Evolutionary conservation across 2,888 invertebrate species (phyloP), one percentile per base, ranked within the genome.

Genomic region (Harpalus rufipes): DNA sequence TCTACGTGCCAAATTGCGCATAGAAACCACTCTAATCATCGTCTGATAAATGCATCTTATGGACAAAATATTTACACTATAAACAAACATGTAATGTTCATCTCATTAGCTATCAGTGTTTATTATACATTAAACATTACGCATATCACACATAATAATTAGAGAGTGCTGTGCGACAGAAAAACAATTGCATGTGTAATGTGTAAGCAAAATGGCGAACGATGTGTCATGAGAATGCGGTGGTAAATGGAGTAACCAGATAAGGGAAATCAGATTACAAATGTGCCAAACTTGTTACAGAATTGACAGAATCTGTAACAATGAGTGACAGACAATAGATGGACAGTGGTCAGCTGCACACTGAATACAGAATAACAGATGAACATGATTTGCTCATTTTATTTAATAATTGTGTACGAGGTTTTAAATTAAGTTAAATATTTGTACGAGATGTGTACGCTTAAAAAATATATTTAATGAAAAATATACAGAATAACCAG

Each of bases 211-310:
- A 51, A 51, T 51, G 44, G 44, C 44, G 44, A 51, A 12, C 12
- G 6, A 51, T 51, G 44, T 51, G 44, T 51, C 44, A 51, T 51
- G 32, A 32, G 32, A 32, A 32, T 32, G 32, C 32, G 16, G n/a
- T 16, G 25, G 63, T 63, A 68, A 68, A 68, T 68, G 68, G 39
- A 68, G 14, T 68, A 68, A 68, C 68, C n/a, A 32, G 68, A 68
- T 68, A 68, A 68, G 68, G 68, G 32, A 21, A 68, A 68, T 68
- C 68, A 68, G 68, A 68, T 68, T 68, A 68, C 68, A 68, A 68
- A 68, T 68, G 68, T 39, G 32, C 68, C 32, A 68, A 68, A 68
- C 68, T 68, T 68, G 68, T 68, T 41, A 68, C 7, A 68, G 41
- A 68, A 68, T 25, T 68, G 68, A 68, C 68, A 68, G 68, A 68